phyloP scores from a whole-genome alignment of 2,113 vertebrate species.

The Pluvianellus socialis region DNA sequence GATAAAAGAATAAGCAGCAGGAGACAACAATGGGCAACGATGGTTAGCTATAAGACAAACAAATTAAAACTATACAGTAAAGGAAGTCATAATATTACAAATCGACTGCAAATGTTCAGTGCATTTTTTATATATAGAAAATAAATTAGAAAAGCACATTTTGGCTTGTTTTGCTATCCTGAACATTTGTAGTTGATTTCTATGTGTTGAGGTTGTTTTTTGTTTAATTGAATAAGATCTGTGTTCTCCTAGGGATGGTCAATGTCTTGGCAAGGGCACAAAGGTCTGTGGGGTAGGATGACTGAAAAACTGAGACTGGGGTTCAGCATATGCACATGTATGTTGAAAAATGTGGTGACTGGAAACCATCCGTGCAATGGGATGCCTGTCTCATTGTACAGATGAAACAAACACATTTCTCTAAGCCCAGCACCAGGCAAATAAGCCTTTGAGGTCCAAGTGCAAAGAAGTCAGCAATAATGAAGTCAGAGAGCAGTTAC shows the following conservation, averaged over 20 bases:
- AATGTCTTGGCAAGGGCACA: background rate
- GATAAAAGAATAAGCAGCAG: slow-evolving; percentile 4
- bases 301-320: background rate
- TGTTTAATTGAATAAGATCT: background rate
- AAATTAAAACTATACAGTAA: slow-evolving; percentile 47
- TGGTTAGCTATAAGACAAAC: slow-evolving; percentile 52
- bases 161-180: slow-evolving; percentile 33
- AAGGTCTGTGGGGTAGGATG: background rate
- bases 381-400: background rate
- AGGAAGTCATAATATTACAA: slow-evolving; percentile 50
- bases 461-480: background rate
- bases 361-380: background rate
- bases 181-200: slow-evolving; percentile 34
- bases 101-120: slow-evolving; percentile 38
- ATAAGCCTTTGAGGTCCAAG: background rate
- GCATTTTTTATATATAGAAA: background rate
- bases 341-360: background rate
- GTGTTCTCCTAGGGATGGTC: background rate
- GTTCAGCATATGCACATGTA: background rate
- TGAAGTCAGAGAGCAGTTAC: background rate
- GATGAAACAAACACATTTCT: background rate
- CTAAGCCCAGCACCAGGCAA: background rate
- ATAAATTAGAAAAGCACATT: slow-evolving; percentile 26
- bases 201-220: background rate
- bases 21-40: slow-evolving; percentile 14